These are phyloP conservation scores for Trissoscelio sp. DNA, from an alignment of 2,888 invertebrate genomes.

Conservation along the genomic window DNA sequence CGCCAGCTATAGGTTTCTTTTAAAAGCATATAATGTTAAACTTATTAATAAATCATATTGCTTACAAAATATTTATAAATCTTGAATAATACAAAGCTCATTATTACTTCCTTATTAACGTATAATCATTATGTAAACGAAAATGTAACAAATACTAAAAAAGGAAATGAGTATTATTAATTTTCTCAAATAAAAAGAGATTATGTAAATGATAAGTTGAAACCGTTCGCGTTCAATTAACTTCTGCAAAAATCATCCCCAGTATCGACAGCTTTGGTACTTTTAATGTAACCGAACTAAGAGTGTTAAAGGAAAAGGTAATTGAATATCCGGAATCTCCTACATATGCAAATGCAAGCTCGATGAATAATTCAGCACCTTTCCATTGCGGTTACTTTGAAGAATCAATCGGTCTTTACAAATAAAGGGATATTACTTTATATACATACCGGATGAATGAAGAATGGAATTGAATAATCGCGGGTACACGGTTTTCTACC, in stretches of 20 bases:
- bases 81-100: no score
- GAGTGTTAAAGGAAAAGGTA: constrained; percentile 38
- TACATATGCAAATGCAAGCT: constrained; percentile 45
- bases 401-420: constrained; percentile 60
- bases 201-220: background rate
- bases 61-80: no score
- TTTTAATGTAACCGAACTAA: constrained; percentile 18
- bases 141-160: no score
- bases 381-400: constrained; percentile 44
- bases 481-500: constrained; percentile 50
- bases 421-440: constrained; percentile 60
- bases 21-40: no score
- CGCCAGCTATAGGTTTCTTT: no score
- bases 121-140: no score
- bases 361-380: constrained; percentile 52
- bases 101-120: no score
- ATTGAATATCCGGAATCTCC: constrained; percentile 54
- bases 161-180: no score
- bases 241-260: background rate
- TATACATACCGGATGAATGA: constrained; percentile 36
- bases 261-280: constrained; percentile 25
- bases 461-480: constrained; percentile 53
- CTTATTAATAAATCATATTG: no score
- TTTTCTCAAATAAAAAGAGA: background rate
- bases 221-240: constrained; percentile 18